Evolutionary conservation across 2,797 vertebrate species (phyloP).

Genomic region (Anabas testudineus): DNA sequence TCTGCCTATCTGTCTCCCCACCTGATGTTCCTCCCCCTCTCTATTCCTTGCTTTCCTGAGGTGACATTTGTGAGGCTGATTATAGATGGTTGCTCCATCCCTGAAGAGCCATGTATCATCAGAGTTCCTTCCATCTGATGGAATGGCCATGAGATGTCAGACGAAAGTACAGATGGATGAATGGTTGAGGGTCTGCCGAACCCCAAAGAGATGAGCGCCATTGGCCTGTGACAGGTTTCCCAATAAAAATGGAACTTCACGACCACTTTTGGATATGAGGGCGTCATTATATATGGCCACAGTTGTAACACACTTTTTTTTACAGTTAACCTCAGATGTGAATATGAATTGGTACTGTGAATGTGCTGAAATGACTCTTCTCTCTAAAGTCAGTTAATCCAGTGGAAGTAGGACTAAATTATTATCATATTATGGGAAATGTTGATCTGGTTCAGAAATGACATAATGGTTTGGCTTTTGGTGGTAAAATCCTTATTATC

Average conservation of each 20-base stretch:
- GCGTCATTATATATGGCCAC: slow-evolving; percentile 34
- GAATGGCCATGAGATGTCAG: slow-evolving; percentile 78
- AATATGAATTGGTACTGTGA: slow-evolving; percentile 13
- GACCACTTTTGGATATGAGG: slow-evolving; percentile 35
- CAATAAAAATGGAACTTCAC: slow-evolving; percentile 33
- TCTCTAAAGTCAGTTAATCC: background rate
- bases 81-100: slow-evolving; percentile 61
- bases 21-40: slow-evolving; percentile 40
- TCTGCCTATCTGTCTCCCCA: slow-evolving; percentile 19
- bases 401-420: background rate
- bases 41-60: slow-evolving; percentile 39
- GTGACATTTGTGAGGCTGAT: slow-evolving; percentile 71
- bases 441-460: slow-evolving; percentile 2
- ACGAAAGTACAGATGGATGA: slow-evolving; percentile 68
- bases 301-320: slow-evolving; percentile 20
- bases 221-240: slow-evolving; percentile 38
- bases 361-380: slow-evolving; percentile 4
- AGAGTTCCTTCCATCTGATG: slow-evolving; percentile 68
- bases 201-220: slow-evolving; percentile 52
- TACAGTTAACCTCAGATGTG: background rate
- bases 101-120: slow-evolving; percentile 66
- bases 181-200: slow-evolving; percentile 62
- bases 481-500: background rate
- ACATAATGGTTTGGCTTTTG: background rate
- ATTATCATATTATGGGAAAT: background rate